Base-by-base conservation (phyloP, 2,888 invertebrate genomes). In the Pogonocherus hispidulus region DNA sequence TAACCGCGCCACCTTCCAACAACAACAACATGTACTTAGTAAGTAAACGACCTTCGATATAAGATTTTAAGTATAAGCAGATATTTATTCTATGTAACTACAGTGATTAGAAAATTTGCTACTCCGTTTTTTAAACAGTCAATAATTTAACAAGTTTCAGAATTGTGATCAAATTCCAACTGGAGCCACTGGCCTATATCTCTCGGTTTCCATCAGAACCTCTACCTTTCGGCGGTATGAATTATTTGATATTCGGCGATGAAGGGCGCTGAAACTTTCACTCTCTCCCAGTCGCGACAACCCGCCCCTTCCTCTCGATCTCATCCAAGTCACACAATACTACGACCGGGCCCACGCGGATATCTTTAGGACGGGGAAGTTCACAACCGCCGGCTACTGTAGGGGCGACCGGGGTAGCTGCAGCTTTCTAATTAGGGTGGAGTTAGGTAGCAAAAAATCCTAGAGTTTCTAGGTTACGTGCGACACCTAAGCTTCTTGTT, bases 261-360 rank as follows among this genome's bases (percentile, higher is more conserved):
- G 66, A 69, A 66, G 65, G 68, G 52, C 66, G 70, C 63, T 56
- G 60, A 65, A 67, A 74, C 73, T 75, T 75, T 75, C 75, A 72
- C 73, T 73, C 66, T 73, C 74, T 67, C 66, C 64, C 65, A 66
- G 70, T 71, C 72, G 72, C 71, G 74, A 71, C 75, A 72, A 57
- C 70, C 37, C 37, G 60, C 54, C 63, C 66, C 66, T 47, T n/a
- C 41, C 57, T 64, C 23, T 19, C 63, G 49, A 56, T 59, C 44
- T 67, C 72, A 66, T n/a, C 59, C 67, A 63, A 44, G 66, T 64
- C 66, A 66, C 72, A 55, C 65, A 47, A 54, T 63, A 51, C 51
- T 59, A 51, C 66, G 54, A 67, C 66, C 63, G 67, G 67, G 70
- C 69, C 65, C 56, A 63, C 67, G 63, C 55, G 44, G 66, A 54